A percentile compares a stretch with the other conserved stretches of the same genome.
These are phyloP conservation scores for Epizoanthus stellaris DNA, from an alignment of 92 coral and sea anemone species.

Conservation along the genomic window DNA sequence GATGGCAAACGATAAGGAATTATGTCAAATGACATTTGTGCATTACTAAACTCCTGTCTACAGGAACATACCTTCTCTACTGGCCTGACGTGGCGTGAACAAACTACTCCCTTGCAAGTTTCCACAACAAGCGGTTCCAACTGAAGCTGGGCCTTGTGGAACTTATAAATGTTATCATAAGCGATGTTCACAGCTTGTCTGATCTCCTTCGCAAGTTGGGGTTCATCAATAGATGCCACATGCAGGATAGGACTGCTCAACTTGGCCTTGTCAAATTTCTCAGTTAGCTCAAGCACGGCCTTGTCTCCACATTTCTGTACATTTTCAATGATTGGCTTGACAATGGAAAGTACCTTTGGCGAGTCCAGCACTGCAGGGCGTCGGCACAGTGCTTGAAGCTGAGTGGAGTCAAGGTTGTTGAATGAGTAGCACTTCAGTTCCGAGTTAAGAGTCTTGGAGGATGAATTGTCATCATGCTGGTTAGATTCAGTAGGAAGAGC, in stretches of 20 bases:
- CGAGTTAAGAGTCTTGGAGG: not conserved
- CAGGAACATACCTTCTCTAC: constrained; percentile 41
- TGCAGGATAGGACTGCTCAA: constrained; percentile 44
- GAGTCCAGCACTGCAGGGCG: constrained; percentile 61
- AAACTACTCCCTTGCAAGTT: constrained; percentile 60
- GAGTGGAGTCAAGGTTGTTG: constrained; percentile 20
- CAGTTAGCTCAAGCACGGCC: constrained; percentile 56
- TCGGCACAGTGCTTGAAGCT: constrained; percentile 51
- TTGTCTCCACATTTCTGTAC: constrained; percentile 50
- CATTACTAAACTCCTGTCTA: not conserved
- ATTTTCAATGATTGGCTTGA: constrained; percentile 46
- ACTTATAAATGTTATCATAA: constrained; percentile 56
- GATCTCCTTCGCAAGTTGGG: constrained; percentile 27
- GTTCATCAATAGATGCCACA: constrained; percentile 5
- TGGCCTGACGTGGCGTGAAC: constrained; percentile 64
- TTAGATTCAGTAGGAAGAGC: not conserved
- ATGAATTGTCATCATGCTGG: not conserved
- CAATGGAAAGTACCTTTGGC: constrained; percentile 52
- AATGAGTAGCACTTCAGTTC: constrained; percentile 33
- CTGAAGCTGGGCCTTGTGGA: constrained; percentile 58
- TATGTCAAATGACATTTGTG: too few relatives aligned
- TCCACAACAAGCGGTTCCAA: constrained; percentile 57
- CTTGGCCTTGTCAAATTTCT: constrained; percentile 61
- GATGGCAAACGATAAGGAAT: too few relatives aligned
- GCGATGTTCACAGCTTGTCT: constrained; percentile 52